Percentiles rank a stretch among this genome's conserved stretches.
These are phyloP conservation scores for Actias luna DNA, from an alignment of 2,888 invertebrate genomes.

Conservation along the genomic window DNA sequence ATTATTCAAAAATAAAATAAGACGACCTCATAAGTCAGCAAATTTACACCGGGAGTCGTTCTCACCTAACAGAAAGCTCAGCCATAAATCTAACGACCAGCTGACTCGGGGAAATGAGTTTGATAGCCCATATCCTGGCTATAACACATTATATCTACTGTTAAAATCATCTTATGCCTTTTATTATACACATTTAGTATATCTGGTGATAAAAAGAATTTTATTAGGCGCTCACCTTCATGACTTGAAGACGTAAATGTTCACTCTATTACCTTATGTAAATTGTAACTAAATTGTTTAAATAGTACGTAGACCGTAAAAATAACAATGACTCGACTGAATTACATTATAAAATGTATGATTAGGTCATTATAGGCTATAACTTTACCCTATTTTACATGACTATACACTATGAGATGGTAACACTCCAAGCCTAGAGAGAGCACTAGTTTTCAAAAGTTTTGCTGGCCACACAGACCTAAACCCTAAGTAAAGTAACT, in stretches of 20 bases:
- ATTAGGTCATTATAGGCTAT: too few species aligned
- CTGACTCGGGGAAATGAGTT: conserved; percentile 21
- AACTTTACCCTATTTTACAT: too few species aligned
- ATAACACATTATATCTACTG: conserved; percentile 18
- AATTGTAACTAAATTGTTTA: not conserved
- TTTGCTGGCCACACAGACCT: too few species aligned
- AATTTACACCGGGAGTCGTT: not conserved
- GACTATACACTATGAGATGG: too few species aligned
- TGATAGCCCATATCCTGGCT: conserved; percentile 22
- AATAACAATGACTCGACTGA: not conserved
- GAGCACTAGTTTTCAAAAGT: too few species aligned
- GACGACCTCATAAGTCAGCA: not conserved
- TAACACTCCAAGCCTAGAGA: too few species aligned
- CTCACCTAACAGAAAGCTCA: conserved; percentile 9
- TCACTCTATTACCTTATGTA: not conserved
- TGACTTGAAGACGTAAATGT: not conserved
- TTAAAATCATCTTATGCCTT: conserved; percentile 26
- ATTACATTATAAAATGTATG: too few species aligned
- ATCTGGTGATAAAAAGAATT: conserved; percentile 5
- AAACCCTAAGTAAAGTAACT: too few species aligned
- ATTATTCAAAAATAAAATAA: not conserved
- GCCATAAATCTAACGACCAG: conserved; percentile 27
- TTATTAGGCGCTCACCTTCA: conserved; percentile 3
- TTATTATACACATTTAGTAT: conserved; percentile 17
- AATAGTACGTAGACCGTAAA: not conserved